phyloP scores from a whole-genome alignment of 2,797 vertebrate species.

The Gymnothorax javanicus region DNA sequence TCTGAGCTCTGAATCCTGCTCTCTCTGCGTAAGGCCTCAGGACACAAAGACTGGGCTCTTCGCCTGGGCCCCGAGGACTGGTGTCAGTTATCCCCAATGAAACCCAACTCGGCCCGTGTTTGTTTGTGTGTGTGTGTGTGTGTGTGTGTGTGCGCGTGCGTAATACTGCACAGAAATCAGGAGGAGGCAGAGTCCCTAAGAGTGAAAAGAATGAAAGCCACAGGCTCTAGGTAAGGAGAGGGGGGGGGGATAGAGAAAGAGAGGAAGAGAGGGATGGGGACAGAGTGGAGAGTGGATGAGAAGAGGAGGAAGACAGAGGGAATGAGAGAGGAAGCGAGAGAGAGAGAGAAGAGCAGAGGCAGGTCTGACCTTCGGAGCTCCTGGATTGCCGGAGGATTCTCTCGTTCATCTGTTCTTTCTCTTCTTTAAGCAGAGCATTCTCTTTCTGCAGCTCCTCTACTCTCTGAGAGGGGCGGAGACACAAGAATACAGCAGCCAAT shows the following conservation, averaged over 20 bases:
- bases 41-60: conserved; percentile 41
- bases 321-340: not conserved
- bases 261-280: not conserved
- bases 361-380: conserved; percentile 70
- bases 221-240: not conserved
- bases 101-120: conserved; percentile 50
- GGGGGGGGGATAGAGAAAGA: not conserved
- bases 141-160: too few relatives aligned
- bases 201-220: too few relatives aligned
- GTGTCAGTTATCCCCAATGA: conserved; percentile 42
- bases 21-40: conserved; percentile 27
- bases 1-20: conserved; percentile 27
- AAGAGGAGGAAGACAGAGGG: not conserved
- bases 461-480: conserved; percentile 63
- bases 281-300: not conserved
- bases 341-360: not conserved
- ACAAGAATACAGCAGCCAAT: conserved; percentile 9
- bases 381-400: conserved; percentile 69
- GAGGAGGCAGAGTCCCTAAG: not conserved
- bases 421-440: conserved; percentile 82
- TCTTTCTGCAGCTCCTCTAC: conserved; percentile 86
- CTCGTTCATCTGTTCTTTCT: conserved; percentile 88
- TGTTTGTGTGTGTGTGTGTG: conserved; percentile 12
- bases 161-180: conserved; percentile 35
- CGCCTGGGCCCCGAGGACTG: conserved; percentile 19